These are phyloP conservation scores for Sebastes glaucus DNA, from an alignment of 2,797 vertebrate genomes.

Conservation along the genomic window DNA sequence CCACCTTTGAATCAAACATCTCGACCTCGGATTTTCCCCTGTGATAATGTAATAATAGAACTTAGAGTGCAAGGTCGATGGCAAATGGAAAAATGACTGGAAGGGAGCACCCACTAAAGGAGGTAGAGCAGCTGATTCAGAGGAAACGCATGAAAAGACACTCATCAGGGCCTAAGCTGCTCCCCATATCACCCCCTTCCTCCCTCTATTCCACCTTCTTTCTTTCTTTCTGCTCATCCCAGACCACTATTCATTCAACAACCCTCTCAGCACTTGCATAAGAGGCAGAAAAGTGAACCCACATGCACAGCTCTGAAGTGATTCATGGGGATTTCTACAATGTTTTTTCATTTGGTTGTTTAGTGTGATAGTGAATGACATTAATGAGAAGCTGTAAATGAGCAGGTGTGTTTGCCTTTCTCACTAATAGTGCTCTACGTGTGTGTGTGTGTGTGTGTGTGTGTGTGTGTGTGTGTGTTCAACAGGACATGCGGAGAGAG, in stretches of 20 bases:
- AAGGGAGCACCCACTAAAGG: slow-evolving; percentile 8
- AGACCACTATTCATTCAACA: slow-evolving; percentile 36
- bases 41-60: slow-evolving; percentile 51
- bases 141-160: slow-evolving; percentile 25
- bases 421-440: background rate
- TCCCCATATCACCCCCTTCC: slow-evolving; percentile 10
- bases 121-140: slow-evolving; percentile 31
- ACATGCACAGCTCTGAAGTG: slow-evolving; percentile 15
- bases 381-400: slow-evolving; percentile 14
- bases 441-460: background rate
- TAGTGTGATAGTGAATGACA: background rate
- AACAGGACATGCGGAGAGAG: slow-evolving; percentile 66
- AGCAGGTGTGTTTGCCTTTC: background rate
- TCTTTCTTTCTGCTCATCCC: slow-evolving; percentile 28
- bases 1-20: slow-evolving; percentile 36
- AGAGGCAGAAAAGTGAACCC: slow-evolving; percentile 40
- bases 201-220: slow-evolving; percentile 12
- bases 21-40: background rate
- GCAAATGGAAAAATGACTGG: slow-evolving; percentile 24
- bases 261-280: slow-evolving; percentile 32
- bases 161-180: slow-evolving; percentile 53
- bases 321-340: slow-evolving; percentile 31
- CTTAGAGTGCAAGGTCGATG: slow-evolving; percentile 55
- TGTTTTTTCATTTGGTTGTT: slow-evolving; percentile 20
- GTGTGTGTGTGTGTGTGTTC: slow-evolving; percentile 37